Evolutionary conservation across 2,888 invertebrate species (phyloP).

Genomic region (Eristalis arbustorum): DNA sequence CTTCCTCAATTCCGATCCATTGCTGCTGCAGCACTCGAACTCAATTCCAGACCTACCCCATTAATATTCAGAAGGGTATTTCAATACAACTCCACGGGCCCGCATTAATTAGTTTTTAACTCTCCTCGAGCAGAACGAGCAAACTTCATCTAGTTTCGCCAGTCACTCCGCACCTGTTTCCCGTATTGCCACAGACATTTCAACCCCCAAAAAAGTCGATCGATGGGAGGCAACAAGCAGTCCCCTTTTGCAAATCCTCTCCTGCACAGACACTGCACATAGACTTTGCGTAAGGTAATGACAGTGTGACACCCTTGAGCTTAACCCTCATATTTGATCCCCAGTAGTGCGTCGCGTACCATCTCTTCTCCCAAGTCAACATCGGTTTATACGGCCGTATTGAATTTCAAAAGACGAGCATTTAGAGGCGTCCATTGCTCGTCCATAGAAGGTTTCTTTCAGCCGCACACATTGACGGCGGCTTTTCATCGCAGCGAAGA

Average conservation of each 20-base stretch:
- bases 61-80: background rate
- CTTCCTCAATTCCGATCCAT: background rate
- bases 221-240: background rate
- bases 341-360: constrained; percentile 13
- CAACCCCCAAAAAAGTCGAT: background rate
- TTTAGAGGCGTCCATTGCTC: constrained; percentile 26
- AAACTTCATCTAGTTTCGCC: constrained; percentile 25
- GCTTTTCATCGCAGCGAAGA: background rate
- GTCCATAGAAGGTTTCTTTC: constrained; percentile 19
- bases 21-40: background rate
- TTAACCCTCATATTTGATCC: constrained; percentile 49
- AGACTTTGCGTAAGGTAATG: constrained; percentile 22
- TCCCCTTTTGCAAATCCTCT: constrained; percentile 23
- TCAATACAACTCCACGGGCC: constrained; percentile 3
- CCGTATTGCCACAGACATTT: background rate
- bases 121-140: constrained; percentile 19
- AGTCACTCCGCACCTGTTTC: background rate
- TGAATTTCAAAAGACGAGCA: constrained; percentile 54
- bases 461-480: background rate
- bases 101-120: constrained; percentile 51
- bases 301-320: constrained; percentile 42
- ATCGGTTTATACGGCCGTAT: constrained; percentile 15
- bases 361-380: constrained; percentile 8
- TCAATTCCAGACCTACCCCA: background rate
- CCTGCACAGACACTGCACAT: background rate